Evolutionary conservation across 2,888 invertebrate genomes (phyloP).

Genomic region (Pandemis cinnamomeana): DNA sequence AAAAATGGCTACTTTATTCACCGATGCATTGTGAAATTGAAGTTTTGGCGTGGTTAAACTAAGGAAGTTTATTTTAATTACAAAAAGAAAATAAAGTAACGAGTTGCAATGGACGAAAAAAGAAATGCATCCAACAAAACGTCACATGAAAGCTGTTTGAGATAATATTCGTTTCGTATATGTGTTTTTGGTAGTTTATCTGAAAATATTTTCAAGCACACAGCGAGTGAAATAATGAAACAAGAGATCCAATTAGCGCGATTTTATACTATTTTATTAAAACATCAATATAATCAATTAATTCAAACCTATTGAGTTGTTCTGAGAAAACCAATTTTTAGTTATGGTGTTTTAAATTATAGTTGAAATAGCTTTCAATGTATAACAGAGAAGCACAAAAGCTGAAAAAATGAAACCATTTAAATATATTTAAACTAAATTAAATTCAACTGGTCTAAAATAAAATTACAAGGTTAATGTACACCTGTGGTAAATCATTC

Average conservation of each 20-base stretch:
- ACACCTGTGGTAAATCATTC: too few species aligned
- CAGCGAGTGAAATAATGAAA: too few species aligned
- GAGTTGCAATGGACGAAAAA: constrained; percentile 27
- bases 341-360: background rate
- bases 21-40: constrained; percentile 14
- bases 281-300: background rate
- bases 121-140: constrained; percentile 28
- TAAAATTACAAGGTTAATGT: background rate
- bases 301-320: background rate
- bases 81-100: constrained; percentile 32
- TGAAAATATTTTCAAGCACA: too few species aligned
- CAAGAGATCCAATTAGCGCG: too few species aligned
- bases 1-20: background rate
- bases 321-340: background rate
- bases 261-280: too few species aligned
- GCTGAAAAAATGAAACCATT: background rate
- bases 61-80: background rate
- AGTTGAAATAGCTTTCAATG: background rate
- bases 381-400: background rate
- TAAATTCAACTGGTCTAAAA: background rate
- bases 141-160: constrained; percentile 32
- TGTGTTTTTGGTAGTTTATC: too few species aligned
- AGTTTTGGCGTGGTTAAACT: background rate
- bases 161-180: background rate
- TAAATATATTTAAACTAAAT: background rate